Evolutionary conservation across 2,113 vertebrate species (phyloP), one percentile per base, ranked within the genome.

Genomic region (Vimba vimba): DNA sequence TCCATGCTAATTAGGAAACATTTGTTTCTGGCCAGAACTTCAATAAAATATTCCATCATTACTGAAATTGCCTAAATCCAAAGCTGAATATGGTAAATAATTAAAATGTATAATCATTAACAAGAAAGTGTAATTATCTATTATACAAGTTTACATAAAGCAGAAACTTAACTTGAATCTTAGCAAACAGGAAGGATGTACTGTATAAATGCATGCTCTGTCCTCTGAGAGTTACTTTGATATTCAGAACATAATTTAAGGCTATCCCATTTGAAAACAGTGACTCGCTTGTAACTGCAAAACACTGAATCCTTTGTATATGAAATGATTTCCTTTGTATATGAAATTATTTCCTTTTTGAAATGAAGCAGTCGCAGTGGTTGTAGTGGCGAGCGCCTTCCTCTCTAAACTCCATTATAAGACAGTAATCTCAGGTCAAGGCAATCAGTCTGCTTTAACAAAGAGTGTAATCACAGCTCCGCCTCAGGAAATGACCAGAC

Each of bases 391-490:
- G 45, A 17, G 73, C 55, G 45, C n/a, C 17, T 82, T 27, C 64
- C 75, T 75, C 64, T 66, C 30, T 47, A 55, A 45, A 59, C 66
- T 75, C 79, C 73, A 88, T 88, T 85, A 88, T 78, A 66, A 83
- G 75, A 10, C 36, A 12, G 80, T 55, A 79, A 69, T 27, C 80
- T 80, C 80, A 62, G 87, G 85, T 86, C 84, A 88, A 62, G 79
- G 64, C 83, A 86, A 84, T 88, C 87, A 84, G 55, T 47, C 21
- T 55, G 25, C 36, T 74, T 82, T 75, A 83, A 86, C 79, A 86
- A 79, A 64, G 66, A 55, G 87, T 81, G 47, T 71, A 86, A 83
- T 86, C 79, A 83, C 77, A 88, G 84, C 55, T 75, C 85, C 23
- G 59, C 36, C 62, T 78, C 64, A 64, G 87, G 87, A 86, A 86